Percentiles rank a stretch among this genome's conserved stretches.
phyloP scores from a whole-genome alignment of 1,140 invertebrate genomes.

The Meloidogyne floridensis region DNA sequence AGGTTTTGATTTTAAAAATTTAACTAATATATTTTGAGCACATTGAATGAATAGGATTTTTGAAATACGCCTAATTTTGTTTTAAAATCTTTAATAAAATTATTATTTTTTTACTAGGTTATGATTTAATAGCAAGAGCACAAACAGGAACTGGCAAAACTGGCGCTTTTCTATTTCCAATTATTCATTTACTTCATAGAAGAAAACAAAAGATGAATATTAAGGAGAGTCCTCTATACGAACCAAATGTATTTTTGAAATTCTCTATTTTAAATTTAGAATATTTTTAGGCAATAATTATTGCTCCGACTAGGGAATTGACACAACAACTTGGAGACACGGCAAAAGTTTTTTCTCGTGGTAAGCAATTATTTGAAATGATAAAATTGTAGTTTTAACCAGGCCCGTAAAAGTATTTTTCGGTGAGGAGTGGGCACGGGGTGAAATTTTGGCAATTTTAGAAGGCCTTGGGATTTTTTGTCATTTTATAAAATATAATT shows the following conservation, averaged over 20 bases:
- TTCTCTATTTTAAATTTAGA: background rate
- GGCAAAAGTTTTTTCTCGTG: constrained; percentile 13
- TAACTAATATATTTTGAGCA: background rate
- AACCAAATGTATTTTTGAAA: constrained; percentile 30
- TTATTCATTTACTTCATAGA: constrained; percentile 86
- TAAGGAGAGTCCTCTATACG: background rate
- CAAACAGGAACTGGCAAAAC: constrained; percentile 79
- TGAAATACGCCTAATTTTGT: too few species aligned
- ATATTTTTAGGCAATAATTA: constrained; percentile 25
- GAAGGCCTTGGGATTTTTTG: too few species aligned
- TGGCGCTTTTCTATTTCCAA: constrained; percentile 91
- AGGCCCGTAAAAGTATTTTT: too few species aligned
- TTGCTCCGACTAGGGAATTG: constrained; percentile 36
- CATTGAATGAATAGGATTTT: too few species aligned
- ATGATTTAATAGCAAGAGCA: constrained; percentile 56
- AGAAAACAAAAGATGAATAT: constrained; percentile 69
- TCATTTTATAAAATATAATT: too few species aligned
- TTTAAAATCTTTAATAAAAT: too few species aligned
- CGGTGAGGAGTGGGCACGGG: too few species aligned
- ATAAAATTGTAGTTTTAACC: too few species aligned
- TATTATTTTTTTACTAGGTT: constrained; percentile 27
- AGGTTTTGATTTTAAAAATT: constrained; percentile 8
- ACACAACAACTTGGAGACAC: constrained; percentile 31
- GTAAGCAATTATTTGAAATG: background rate
- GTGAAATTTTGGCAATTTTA: too few species aligned